Base-by-base conservation (phyloP, 1,140 invertebrate genomes). In the Drosophila pseudoananassae region DNA sequence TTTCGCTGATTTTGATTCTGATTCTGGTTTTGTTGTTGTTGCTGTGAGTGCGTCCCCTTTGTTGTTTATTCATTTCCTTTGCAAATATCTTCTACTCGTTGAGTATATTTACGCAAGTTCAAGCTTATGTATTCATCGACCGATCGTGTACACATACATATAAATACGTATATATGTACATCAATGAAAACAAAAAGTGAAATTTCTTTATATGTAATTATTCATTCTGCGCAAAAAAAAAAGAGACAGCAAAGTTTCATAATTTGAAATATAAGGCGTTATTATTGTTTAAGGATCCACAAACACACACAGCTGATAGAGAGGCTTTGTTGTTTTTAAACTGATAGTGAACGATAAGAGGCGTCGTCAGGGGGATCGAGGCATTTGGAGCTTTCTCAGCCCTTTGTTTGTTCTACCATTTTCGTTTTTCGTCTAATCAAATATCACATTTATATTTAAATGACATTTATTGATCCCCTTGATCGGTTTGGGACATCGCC, bases 231-330 rank as follows among this genome's bases (percentile, higher is more conserved):
- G 40, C 40, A 43, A 43, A 15, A 33, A 33, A 33, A n/a, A 43
- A 43, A 33, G 10, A 33, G 31, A 1, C 9, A 10, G 8, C 1
- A 33, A 33, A 36, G 33, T 36, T 12, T 36, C 33, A 36, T 36
- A 36, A 36, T 17, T 31, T 65, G 17, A 14, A 7, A 65, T 33
- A 33, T 20, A 23, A 23, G 43, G 50, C 29, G 14, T 52, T 65
- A 27, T 46, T 68, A 46, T 55, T 55, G 50, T 69, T 56, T 55
- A 56, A 56, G 43, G n/a, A 69, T 55, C 27, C 43, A 53, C 47
- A 69, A 52, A 69, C 65, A 69, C n/a, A 66, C 63, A 69, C 65
- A 69, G 65, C 65, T 69, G 65, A 69, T 69, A 15, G 47, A 15
- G 15, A 17, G 17, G 43, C 43, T 46, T 46, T 46, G 15, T 46